Base-by-base conservation (phyloP, 2,888 invertebrate genomes). In the Lepidochrysops patricia region DNA sequence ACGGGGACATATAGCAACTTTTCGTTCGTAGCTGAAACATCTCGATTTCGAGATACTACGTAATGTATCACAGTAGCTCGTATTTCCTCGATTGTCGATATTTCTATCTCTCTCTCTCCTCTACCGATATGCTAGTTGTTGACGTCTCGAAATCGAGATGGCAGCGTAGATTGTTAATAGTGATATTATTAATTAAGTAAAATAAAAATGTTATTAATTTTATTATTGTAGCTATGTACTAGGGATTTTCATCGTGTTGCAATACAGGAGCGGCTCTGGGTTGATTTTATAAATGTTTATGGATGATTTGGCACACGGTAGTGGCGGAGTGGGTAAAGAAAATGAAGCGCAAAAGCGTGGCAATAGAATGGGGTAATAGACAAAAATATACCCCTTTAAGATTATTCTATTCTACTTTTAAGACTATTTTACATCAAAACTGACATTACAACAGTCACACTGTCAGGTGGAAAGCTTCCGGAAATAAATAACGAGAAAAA, bases 121-220 rank as follows among this genome's bases (percentile, higher is more conserved):
- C 7, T 25, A 15, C 25, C 9, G 6, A 2, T 59, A 3, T 27
- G 13, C 34, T 50, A 12, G 29, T 59, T 27, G 7, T 50, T 54
- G 34, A 12, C 43, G 26, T 37, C 27, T 74, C 75, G 80, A 78
- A 80, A 72, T 84, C 84, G 85, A 80, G 81, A 78, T 71, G 69
- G 60, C 83, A 80, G 86, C 80, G 84, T 87, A 87, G 86, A 76
- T 84, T 86, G 87, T 87, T 87, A 83, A 82, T 88, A 88, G 87
- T 86, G 85, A 87, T 87, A 88, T 81, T 85, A 86, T 79, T 80
- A 79, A 78, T 78, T 85, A 87, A 83, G 83, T 78, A 77, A 81
- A 79, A 68, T 73, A 75, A 80, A 79, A 81, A 84, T 85, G 87
- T 87, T 88, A 84, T 86, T 86, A 78, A 84, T 87, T 87, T 83